Conservation (phyloP, 2,888 invertebrate species). For the Brenthis ino region DNA sequence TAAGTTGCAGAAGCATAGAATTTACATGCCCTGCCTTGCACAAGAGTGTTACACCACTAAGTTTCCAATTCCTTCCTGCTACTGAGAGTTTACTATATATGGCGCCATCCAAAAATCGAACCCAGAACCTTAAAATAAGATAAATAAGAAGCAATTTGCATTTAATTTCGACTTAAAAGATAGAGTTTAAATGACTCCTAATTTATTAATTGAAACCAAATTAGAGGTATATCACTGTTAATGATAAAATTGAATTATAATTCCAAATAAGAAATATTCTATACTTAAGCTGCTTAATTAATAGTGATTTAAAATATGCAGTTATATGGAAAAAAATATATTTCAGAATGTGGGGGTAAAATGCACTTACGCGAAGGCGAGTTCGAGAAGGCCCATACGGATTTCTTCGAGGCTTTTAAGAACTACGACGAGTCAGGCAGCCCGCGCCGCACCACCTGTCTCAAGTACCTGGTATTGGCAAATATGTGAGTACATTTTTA, state of each 20-base stretch:
- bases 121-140: no score
- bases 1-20: no score
- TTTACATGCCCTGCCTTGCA: no score
- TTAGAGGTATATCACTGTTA: conserved; percentile 86
- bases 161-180: conserved; percentile 77
- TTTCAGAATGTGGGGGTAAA: conserved; percentile 97
- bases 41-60: no score
- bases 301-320: conserved; percentile 61
- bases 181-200: conserved; percentile 72
- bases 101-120: no score
- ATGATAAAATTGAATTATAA: conserved; percentile 71
- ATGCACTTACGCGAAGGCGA: conserved; percentile 99
- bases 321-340: neutral
- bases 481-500: conserved; percentile 91
- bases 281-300: conserved; percentile 84
- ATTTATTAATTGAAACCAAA: conserved; percentile 82
- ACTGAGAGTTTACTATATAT: no score
- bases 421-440: conserved; percentile 99
- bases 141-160: conserved; percentile 83
- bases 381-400: conserved; percentile 99
- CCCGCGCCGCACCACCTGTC: conserved; percentile 96
- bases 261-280: conserved; percentile 74
- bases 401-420: conserved; percentile 99
- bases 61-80: no score
- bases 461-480: conserved; percentile 98